These are phyloP conservation scores for Podarcis muralis DNA, from an alignment of 2,113 vertebrate species.

Conservation along the genomic window DNA sequence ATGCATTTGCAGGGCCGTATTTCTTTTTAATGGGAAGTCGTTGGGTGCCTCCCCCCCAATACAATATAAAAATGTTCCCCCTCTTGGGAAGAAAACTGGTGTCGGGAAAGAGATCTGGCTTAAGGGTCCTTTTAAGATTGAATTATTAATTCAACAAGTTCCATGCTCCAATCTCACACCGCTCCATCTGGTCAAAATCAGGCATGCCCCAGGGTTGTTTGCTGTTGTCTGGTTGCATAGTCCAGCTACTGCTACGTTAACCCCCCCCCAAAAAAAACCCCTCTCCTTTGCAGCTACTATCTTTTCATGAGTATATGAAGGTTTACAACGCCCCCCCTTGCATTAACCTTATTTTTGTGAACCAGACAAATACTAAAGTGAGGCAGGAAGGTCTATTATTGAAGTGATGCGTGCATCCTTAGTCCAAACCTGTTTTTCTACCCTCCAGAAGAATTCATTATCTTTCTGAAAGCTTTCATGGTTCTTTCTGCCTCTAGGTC, in stretches of 20 bases:
- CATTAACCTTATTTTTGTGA: neutral
- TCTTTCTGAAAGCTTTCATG: neutral
- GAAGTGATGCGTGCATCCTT: neutral
- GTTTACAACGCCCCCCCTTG: neutral
- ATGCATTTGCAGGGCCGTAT: neutral
- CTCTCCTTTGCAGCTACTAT: neutral
- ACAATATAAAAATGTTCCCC: neutral
- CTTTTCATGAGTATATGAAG: neutral
- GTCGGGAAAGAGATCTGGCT: neutral
- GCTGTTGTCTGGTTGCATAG: neutral
- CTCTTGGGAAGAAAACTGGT: conserved; percentile 12
- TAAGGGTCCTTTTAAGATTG: neutral
- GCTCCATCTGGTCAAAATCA: conserved; percentile 13
- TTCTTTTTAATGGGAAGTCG: neutral
- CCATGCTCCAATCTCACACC: neutral
- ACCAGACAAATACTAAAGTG: neutral
- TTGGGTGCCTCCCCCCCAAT: too few relatives aligned
- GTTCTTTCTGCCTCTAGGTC: neutral
- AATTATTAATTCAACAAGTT: conserved; percentile 24
- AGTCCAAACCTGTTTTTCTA: neutral
- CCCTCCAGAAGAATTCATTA: neutral
- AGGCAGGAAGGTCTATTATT: neutral
- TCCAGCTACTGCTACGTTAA: neutral
- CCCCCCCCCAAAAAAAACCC: too few relatives aligned
- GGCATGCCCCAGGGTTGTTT: neutral